Evolutionary conservation across 2,888 invertebrate genomes (phyloP), one percentile per base, ranked within the genome.

Genomic region (Iphiclides podalirius): DNA sequence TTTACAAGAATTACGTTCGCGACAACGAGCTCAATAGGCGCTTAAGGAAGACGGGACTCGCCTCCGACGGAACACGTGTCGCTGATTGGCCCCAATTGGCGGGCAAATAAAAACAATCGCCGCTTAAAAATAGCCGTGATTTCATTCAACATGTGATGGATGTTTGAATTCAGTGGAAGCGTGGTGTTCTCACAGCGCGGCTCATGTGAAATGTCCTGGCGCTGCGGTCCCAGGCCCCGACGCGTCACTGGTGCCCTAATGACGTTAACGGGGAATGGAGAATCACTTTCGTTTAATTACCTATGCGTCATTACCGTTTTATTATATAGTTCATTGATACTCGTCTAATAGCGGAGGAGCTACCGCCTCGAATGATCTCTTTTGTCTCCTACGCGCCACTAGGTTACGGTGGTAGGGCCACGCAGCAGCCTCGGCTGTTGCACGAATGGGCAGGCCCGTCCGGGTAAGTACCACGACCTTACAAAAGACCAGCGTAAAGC

Each of bases 21-120:
- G 76, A 79, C 70, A 74, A 78, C 78, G 79, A 69, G 72, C 70
- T 70, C 71, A 67, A 81, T 74, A 78, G 78, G 79, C 70, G 72
- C 70, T 70, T 72, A 67, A 81, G 79, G 74, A 79, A 70, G 70
- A 67, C 78, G 73, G n/a, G n/a, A n/a, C n/a, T n/a, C n/a, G n/a
- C 79, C 81, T 81, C 73, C 67, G 61, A 64, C 76, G 75, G 69
- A 84, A 85, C 88, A 87, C 88, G 88, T 88, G 87, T 79, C 85
- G 71, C 65, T 88, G 87, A 88, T 88, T 87, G 88, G 79, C 86
- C 87, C 72, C 88, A 88, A 88, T 88, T 88, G 88, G 86, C 85
- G 83, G 79, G 71, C 86, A 81, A 88, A 88, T 88, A 87, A 88
- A 88, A 88, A 88, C 87, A 87, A 87, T 86, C 86, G 77, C 80